These are phyloP conservation scores for Limanda limanda DNA, from an alignment of 2,113 vertebrate genomes.

Conservation along the genomic window DNA sequence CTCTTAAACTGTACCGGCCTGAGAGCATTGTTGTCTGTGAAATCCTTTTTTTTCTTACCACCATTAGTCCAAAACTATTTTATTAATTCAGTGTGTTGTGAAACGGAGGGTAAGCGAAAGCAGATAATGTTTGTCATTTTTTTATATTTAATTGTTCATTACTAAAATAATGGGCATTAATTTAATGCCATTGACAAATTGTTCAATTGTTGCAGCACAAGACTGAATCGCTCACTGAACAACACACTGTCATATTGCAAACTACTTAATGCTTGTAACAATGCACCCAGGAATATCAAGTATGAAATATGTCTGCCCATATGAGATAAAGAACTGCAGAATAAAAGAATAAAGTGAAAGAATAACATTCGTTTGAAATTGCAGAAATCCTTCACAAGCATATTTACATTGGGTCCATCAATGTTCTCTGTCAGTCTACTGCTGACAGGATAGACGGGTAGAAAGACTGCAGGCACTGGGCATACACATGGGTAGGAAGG, in stretches of 20 bases:
- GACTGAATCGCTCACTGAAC: background rate
- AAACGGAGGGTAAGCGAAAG: background rate
- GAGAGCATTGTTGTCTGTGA: too few relatives aligned
- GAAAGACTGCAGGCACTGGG: too few relatives aligned
- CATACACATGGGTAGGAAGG: background rate
- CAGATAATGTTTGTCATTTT: background rate
- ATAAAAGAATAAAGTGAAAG: background rate
- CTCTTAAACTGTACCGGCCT: too few relatives aligned
- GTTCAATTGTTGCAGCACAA: background rate
- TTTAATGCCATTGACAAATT: background rate
- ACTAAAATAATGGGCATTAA: background rate
- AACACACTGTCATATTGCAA: background rate
- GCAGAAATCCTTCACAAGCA: background rate
- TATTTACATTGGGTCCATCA: background rate
- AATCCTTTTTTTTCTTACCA: too few relatives aligned
- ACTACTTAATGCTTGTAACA: background rate
- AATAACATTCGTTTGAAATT: background rate
- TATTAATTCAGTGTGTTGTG: too few relatives aligned
- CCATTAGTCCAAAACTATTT: too few relatives aligned
- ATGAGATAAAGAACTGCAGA: background rate
- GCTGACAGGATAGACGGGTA: background rate
- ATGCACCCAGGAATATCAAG: too few relatives aligned
- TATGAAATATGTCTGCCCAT: background rate
- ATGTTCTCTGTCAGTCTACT: constrained; percentile 1
- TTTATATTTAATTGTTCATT: background rate